Evolutionary conservation across 2,113 vertebrate species (phyloP).

Genomic region (Sterna hirundo): DNA sequence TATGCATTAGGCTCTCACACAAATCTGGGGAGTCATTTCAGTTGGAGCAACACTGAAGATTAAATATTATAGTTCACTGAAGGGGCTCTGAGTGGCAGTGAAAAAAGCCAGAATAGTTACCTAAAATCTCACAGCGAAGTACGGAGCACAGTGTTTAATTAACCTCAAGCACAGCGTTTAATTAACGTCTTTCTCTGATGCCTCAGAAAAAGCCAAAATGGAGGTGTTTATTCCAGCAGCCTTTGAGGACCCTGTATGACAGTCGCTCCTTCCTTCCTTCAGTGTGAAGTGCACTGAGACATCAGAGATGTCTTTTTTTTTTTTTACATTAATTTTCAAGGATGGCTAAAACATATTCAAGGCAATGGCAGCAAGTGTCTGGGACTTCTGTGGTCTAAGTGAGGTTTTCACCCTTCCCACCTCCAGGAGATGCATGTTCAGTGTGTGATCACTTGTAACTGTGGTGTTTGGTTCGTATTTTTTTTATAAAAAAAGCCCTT

Average conservation of each 20-base stretch:
- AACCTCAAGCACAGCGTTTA: conserved; percentile 28
- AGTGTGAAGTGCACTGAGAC: conserved; percentile 14
- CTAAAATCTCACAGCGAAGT: neutral
- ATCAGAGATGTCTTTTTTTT: neutral
- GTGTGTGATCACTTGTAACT: neutral
- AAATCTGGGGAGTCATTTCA: conserved; percentile 42
- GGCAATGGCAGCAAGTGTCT: neutral
- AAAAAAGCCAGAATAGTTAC: conserved; percentile 63
- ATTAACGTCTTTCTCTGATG: conserved; percentile 63
- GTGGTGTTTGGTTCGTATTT: neutral
- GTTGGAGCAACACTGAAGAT: conserved; percentile 29
- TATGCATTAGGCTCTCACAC: conserved; percentile 29
- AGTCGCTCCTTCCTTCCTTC: conserved; percentile 20
- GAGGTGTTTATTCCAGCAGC: neutral
- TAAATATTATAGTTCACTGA: conserved; percentile 49
- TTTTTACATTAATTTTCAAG: neutral
- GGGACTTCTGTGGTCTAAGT: neutral
- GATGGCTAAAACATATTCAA: neutral
- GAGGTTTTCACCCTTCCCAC: neutral
- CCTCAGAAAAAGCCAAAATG: neutral
- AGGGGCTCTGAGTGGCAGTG: conserved; percentile 26
- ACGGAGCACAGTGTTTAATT: conserved; percentile 23
- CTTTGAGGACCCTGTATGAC: neutral
- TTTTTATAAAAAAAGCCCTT: neutral
- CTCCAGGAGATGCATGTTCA: neutral